Base-by-base conservation (phyloP, 2,797 vertebrate genomes). In the Poeciliopsis presidionis region DNA sequence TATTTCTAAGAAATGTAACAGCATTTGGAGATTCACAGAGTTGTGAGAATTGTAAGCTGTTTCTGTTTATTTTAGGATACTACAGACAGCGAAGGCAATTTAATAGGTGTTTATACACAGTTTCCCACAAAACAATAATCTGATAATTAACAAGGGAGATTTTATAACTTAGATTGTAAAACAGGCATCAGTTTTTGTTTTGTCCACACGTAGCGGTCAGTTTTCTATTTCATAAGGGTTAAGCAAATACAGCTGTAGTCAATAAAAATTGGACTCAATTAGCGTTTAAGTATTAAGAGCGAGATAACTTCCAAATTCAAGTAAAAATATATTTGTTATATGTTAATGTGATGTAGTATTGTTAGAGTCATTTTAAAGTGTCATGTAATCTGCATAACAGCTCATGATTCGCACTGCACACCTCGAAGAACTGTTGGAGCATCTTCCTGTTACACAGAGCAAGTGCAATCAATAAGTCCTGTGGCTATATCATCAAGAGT, bases 401-500 rank as follows among this genome's bases (percentile, higher is more conserved):
- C 8, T 20, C 36, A 67, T 67, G 8, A 41, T 67, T 69, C 12
- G 1, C 12, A 69, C 4, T n/a, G 65, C 41, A 69, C 41, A 79
- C 2, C 39, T 79, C 43, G 77, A 74, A 74, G 47, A 28, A 22
- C 73, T 74, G 57, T 41, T 69, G 33, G 11, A 41, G 59, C 7
- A 12, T 41, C 63, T 57, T 49, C 76, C 71, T 87, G 76, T 81
- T 76, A 87, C 25, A 2, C 13, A 78, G 76, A 65, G 74, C 55
- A 77, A 79, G 77, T 67, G 72, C 51, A 84, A 85, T 63, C 76
- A 45, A 45, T 74, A 63, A 57, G 75, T 81, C 41, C 73, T 57
- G 72, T 53, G 1, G 33, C 69, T 82, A 43, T 76, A 81, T 74
- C 84, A 86, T 79, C 82, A 87, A 70, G 78, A 75, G 11, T 45